Base-by-base conservation (phyloP, 1,140 invertebrate species). In the Tenebrio molitor region DNA sequence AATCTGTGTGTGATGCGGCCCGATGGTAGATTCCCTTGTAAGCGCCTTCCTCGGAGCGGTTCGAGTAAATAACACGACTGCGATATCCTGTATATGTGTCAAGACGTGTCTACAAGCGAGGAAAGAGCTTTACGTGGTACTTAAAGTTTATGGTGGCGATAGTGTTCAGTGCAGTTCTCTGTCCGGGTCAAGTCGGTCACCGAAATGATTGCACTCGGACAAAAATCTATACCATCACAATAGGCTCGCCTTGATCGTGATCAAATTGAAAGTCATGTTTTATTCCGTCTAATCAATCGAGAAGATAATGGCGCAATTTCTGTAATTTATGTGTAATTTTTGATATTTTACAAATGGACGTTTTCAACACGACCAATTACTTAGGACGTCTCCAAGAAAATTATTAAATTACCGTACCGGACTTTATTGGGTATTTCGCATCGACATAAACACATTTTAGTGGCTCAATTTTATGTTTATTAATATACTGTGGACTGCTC, bases 111-210 rank as follows among this genome's bases (percentile, higher is more conserved):
- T 71, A 71, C 71, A 72, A 68, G 71, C 63, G 25, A 65, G 62
- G 44, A 77, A 76, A 77, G 67, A 77, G 76, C 74, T 75, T 77
- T 77, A 75, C 76, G 72, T 77, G 76, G 76, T 77, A 74, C 76
- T 77, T 76, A 70, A 76, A 74, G 68, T 77, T 77, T 77, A 77
- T 77, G 74, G 76, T 71, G 67, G 44, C 34, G 76, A 77, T 77
- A 77, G 72, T 63, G 74, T 66, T 70, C 72, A 71, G 74, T 73
- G 76, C 71, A 62, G 72, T 76, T 76, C 74, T 69, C 50, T 74
- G 74, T 77, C 50, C 53, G 69, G 74, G 74, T 75, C 74, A 71
- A 36, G 7, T 25, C 69, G 73, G 64, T 71, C 73, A 68, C 67
- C 53, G 58, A 64, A 63, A 71, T 71, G 62, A 63, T 64, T 46